Percentiles rank a stretch among this genome's conserved stretches.
Conservation (phyloP, 92 coral and sea anemone genomes). For the Hydrozoanthus gracilis region DNA sequence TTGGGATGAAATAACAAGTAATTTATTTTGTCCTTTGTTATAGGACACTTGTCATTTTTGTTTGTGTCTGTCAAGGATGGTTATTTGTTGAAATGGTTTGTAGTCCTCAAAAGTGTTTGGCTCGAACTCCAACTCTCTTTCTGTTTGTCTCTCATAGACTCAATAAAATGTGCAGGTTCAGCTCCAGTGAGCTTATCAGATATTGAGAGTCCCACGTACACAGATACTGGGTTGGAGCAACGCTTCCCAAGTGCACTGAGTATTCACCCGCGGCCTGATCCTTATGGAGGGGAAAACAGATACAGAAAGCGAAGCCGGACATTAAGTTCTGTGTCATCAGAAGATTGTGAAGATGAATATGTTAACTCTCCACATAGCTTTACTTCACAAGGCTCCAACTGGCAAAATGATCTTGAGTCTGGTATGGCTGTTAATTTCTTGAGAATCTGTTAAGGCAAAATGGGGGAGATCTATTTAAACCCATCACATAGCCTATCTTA, state of each 20-base stretch:
- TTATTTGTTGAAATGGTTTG: too few species aligned
- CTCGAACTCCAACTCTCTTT: neutral
- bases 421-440: constrained; percentile 46
- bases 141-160: constrained; percentile 52
- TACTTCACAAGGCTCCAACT: constrained; percentile 82
- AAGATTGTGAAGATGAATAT: constrained; percentile 91
- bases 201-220: constrained; percentile 79
- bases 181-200: constrained; percentile 69
- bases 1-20: too few species aligned
- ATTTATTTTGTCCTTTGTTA: too few species aligned
- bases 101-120: too few species aligned
- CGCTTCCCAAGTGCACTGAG: constrained; percentile 79
- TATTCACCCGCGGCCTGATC: constrained; percentile 84
- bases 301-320: constrained; percentile 93
- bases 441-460: too few species aligned
- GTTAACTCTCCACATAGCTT: constrained; percentile 88
- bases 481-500: too few species aligned
- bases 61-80: too few species aligned
- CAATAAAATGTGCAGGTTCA: constrained; percentile 77
- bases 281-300: constrained; percentile 77
- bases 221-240: constrained; percentile 79
- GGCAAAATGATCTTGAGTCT: constrained; percentile 85
- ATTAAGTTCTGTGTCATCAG: constrained; percentile 90
- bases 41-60: too few species aligned
- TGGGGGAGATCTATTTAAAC: too few species aligned